Base-by-base conservation (phyloP, 2,113 vertebrate genomes). In the Pterocles gutturalis region DNA sequence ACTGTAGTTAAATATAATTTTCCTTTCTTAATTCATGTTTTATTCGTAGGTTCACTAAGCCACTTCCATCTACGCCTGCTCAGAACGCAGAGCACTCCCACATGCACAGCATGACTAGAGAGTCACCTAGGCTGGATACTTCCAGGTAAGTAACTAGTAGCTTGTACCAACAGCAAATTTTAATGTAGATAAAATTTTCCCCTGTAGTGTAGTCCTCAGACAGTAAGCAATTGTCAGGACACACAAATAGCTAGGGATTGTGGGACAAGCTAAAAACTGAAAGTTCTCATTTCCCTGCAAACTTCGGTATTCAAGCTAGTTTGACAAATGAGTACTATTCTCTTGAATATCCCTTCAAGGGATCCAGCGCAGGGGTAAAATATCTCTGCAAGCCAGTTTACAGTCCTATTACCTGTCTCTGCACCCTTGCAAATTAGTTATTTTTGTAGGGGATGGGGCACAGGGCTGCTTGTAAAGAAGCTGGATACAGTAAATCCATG, bases 31-130 rank as follows among this genome's bases (percentile, higher is more conserved):
- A 96, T 77, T 84, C 7, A 2, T 60, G 36, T 86, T 80, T 73
- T 53, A 46, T 51, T 90, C n/a, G 61, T 94, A 97, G 97, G 61
- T 91, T 93, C 41, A 73, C 57, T 33, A 98, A 94, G 69, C 97
- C 84, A 70, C 92, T 96, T 43, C 84, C 83, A 5, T 46, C 67
- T 22, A 45, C 31, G 41, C 41, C 94, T 70, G 92, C 97, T 95
- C 98, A 98, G 82, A 93, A 82, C 64, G 76, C 14, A 0, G 96
- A 96, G 64, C 91, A 58, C 24, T 70, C 95, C 36, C 92, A 95
- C 12, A 3, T 58, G 33, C 94, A 66, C 49, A 91, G 19, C 5
- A 2, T 69, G 54, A 57, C 57, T 48, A 94, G 91, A 87, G 96
- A 95, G 41, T 82, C 94, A 26, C 89, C 90, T 28, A 96, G 91